phyloP scores from a whole-genome alignment of 2,888 invertebrate genomes.

The Leistus spinibarbis region DNA sequence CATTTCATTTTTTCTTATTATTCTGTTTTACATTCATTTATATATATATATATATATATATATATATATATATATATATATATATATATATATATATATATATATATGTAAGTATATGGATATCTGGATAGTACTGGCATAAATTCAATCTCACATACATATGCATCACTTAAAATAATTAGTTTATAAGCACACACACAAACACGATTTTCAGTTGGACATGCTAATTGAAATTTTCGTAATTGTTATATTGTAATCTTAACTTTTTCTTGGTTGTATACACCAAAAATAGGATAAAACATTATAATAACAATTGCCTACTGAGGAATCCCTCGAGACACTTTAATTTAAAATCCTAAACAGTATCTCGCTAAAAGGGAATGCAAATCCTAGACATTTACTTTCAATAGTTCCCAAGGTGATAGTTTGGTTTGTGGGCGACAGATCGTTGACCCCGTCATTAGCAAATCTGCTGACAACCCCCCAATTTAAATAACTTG shows the following conservation, averaged over 20 bases:
- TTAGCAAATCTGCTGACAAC: neutral
- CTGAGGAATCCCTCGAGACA: constrained; percentile 1
- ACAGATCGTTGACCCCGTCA: constrained; percentile 1
- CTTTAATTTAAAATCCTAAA: constrained; percentile 25
- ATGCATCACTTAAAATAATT: constrained; percentile 31
- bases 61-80: too few relatives aligned
- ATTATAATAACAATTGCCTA: neutral
- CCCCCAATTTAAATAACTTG: neutral
- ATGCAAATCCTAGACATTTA: constrained; percentile 29
- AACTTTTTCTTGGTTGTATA: neutral
- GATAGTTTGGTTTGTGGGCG: constrained; percentile 15
- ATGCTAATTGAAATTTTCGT: too few relatives aligned
- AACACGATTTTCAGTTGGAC: too few relatives aligned
- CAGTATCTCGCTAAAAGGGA: constrained; percentile 2
- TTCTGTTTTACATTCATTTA: too few relatives aligned
- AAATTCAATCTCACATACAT: too few relatives aligned
- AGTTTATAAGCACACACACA: constrained; percentile 8
- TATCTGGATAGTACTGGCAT: too few relatives aligned
- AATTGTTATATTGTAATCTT: neutral
- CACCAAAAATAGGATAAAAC: neutral
- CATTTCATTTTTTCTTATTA: neutral
- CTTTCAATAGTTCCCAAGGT: constrained; percentile 31
- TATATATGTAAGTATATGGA: too few relatives aligned
- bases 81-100: too few relatives aligned
- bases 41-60: neutral